Conservation (phyloP, 2,797 vertebrate genomes). For the Sarcophilus harrisii region DNA sequence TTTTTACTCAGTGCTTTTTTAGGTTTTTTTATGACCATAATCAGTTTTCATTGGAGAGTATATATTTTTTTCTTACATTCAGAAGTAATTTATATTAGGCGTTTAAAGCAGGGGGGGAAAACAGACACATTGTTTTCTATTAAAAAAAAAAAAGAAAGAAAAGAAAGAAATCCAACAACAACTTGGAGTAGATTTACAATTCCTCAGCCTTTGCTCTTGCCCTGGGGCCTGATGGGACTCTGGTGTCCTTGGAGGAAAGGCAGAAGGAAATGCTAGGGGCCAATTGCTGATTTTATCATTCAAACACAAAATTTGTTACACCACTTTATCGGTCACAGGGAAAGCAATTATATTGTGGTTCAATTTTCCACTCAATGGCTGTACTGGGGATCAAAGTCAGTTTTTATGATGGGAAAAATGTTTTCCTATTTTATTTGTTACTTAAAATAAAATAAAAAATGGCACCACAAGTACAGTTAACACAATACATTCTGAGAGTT, state of each 20-base stretch:
- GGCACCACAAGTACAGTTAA: conserved; percentile 66
- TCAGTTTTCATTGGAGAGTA: conserved; percentile 67
- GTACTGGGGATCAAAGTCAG: conserved; percentile 94
- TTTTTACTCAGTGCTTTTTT: conserved; percentile 78
- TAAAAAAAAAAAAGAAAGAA: conserved; percentile 48
- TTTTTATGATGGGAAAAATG: conserved; percentile 85
- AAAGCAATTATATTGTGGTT: conserved; percentile 96
- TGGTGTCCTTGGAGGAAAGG: conserved; percentile 91
- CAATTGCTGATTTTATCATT: conserved; percentile 94
- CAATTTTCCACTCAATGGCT: conserved; percentile 93
- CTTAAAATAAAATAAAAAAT: conserved; percentile 83
- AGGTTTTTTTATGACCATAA: conserved; percentile 58
- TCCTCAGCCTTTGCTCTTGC: conserved; percentile 85
- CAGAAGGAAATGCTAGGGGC: conserved; percentile 89
- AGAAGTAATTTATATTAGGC: conserved; percentile 74
- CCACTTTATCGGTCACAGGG: conserved; percentile 96
- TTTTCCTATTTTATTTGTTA: conserved; percentile 87
- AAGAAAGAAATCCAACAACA: conserved; percentile 75
- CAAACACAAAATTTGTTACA: conserved; percentile 95
- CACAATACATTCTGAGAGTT: conserved; percentile 64
- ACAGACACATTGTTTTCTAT: conserved; percentile 65
- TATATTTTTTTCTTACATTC: conserved; percentile 48
- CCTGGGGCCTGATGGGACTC: conserved; percentile 88
- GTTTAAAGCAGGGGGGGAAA: conserved; percentile 78
- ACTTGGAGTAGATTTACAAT: conserved; percentile 88